Evolutionary conservation across 2,797 vertebrate genomes (phyloP), one percentile per base, ranked within the genome.

Genomic region (Novumbra hubbsi): DNA sequence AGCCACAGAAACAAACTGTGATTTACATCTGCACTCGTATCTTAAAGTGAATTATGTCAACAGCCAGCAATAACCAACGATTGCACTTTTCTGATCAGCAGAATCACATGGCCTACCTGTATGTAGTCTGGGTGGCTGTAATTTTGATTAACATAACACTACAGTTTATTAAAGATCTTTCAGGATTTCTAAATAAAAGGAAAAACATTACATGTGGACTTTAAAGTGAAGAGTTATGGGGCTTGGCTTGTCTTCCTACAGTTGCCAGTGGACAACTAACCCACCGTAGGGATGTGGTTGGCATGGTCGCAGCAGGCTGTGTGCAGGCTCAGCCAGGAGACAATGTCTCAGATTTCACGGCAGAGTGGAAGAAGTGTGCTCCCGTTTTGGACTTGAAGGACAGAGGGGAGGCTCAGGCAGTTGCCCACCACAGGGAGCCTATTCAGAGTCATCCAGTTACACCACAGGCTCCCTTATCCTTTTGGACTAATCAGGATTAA

Each of bases 401-500:
- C 71, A 79, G 19, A 76, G 19, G 74, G 73, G 69, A 77, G 70
- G 76, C 72, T 72, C 17, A 64, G 50, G 24, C 78, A 76, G 41
- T 8, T 65, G 67, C 48, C 71, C 52, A 69, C 82, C 77, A 72
- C 70, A 67, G 74, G 81, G 84, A 86, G 19, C 73, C 83, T 77
- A 76, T 84, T 87, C 82, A 45, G 32, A 85, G 63, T 80, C 84
- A 38, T 86, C 82, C 80, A 24, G 76, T 91, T 74, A 75, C 78
- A 76, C 77, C 71, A 34, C 72, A 81, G 64, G 73, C 16, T 64
- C 62, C 62, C 28, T 32, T 64, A 30, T 64, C 62, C 12, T 38
- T 9, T n/a, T 15, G 21, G n/a, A 68, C 9, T 34, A 34, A 67
- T 67, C 2, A 34, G 65, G 38, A 68, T 45, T 45, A 45, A 68